phyloP scores from a whole-genome alignment of 2,888 invertebrate genomes.

The Leptopilina syphax region DNA sequence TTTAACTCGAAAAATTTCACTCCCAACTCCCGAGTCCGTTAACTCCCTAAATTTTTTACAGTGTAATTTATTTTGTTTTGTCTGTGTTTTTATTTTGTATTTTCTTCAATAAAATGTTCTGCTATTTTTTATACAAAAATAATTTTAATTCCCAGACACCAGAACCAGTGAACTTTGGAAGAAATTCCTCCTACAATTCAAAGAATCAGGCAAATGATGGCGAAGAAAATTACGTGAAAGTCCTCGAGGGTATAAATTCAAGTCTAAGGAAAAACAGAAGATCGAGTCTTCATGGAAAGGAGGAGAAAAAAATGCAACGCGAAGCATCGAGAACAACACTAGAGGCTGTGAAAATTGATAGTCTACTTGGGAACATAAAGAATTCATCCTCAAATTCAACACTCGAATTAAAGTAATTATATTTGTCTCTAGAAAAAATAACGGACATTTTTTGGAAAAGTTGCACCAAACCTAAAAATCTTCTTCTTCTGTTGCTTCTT shows the following conservation, averaged over 20 bases:
- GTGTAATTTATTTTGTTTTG: too few relatives aligned
- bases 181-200: constrained; percentile 35
- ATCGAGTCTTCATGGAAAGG: constrained; percentile 56
- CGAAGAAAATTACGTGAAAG: constrained; percentile 66
- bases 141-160: background rate
- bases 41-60: too few relatives aligned
- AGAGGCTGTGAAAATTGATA: constrained; percentile 60
- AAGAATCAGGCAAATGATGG: constrained; percentile 38
- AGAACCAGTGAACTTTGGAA: constrained; percentile 16
- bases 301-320: constrained; percentile 60
- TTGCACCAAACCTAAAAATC: too few relatives aligned
- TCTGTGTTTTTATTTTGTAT: background rate
- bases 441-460: too few relatives aligned
- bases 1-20: too few relatives aligned
- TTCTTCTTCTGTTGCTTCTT: too few relatives aligned
- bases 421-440: too few relatives aligned
- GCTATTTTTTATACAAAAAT: background rate
- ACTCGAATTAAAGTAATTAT: constrained; percentile 65
- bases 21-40: too few relatives aligned
- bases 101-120: background rate
- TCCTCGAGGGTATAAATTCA: constrained; percentile 66
- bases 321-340: constrained; percentile 63
- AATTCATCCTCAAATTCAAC: constrained; percentile 65
- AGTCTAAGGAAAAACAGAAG: constrained; percentile 61
- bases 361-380: constrained; percentile 53